Percentiles rank a stretch among this genome's conserved stretches.
Evolutionary conservation across 2,113 vertebrate genomes (phyloP).

Genomic region (Paralichthys olivaceus): DNA sequence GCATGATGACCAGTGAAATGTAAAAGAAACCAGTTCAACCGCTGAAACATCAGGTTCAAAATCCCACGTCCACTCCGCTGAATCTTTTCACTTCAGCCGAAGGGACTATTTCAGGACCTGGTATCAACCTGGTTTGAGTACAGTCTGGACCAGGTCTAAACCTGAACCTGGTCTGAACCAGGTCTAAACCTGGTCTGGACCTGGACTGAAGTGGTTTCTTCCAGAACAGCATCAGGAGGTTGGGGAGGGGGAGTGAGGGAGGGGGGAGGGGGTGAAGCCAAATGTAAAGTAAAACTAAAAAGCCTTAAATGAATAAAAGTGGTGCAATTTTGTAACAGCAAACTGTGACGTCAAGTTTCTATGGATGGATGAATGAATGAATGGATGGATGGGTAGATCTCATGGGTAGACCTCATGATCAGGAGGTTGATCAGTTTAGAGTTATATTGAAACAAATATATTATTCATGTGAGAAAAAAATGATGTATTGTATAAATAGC

Average conservation of each 20-base stretch:
- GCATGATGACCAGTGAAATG: conserved; percentile 75
- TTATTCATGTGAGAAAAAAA: no score
- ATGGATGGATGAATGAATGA: not conserved
- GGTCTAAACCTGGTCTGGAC: not conserved
- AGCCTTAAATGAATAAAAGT: conserved; percentile 83
- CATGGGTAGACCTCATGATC: no score
- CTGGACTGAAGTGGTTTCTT: conserved; percentile 55
- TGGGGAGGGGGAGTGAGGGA: not conserved
- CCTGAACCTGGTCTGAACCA: no score
- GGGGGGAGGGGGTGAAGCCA: conserved; percentile 55
- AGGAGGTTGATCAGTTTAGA: not conserved
- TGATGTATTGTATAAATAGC: no score
- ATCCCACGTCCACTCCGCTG: not conserved
- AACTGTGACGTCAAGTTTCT: conserved; percentile 40
- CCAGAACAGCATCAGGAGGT: conserved; percentile 26
- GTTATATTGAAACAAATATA: no score
- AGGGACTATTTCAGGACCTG: no score
- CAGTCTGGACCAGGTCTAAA: no score
- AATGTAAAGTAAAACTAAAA: conserved; percentile 80
- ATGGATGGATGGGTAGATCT: not conserved
- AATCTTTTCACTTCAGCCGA: no score
- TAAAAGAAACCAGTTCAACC: conserved; percentile 63
- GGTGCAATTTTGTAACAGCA: conserved; percentile 79
- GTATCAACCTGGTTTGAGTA: no score
- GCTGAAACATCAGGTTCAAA: not conserved